A percentile compares a stretch with the other conserved stretches of the same genome.
Conservation (phyloP, 2,113 vertebrate species). For the Martes martes region DNA sequence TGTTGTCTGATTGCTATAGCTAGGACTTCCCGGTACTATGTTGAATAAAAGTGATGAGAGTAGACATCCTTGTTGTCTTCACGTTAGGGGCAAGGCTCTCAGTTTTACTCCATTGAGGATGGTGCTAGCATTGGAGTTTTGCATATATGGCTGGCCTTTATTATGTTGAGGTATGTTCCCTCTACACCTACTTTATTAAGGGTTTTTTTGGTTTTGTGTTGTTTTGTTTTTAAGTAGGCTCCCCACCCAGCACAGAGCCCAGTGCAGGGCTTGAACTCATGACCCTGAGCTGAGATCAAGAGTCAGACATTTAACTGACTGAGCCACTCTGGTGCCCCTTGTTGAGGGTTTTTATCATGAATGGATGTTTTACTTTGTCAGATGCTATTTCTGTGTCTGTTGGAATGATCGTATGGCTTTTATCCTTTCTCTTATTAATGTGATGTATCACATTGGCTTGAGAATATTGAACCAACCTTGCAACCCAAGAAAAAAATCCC, state of each 20-base stretch:
- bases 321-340: background rate
- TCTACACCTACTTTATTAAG: background rate
- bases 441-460: background rate
- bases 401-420: background rate
- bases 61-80: background rate
- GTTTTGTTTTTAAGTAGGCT: background rate
- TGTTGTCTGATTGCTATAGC: background rate
- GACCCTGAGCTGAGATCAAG: background rate
- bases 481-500: background rate
- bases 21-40: background rate
- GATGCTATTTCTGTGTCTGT: background rate
- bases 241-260: background rate
- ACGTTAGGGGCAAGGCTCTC: background rate
- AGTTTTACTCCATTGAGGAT: background rate
- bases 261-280: background rate
- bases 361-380: background rate
- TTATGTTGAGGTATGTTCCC: background rate
- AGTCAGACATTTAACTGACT: background rate
- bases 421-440: background rate
- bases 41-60: background rate
- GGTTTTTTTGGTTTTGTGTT: background rate
- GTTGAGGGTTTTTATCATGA: background rate
- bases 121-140: background rate
- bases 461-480: background rate
- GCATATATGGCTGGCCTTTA: background rate